These are phyloP conservation scores for Temnothorax unifasciatus DNA, from an alignment of 2,888 invertebrate species.

Conservation along the genomic window DNA sequence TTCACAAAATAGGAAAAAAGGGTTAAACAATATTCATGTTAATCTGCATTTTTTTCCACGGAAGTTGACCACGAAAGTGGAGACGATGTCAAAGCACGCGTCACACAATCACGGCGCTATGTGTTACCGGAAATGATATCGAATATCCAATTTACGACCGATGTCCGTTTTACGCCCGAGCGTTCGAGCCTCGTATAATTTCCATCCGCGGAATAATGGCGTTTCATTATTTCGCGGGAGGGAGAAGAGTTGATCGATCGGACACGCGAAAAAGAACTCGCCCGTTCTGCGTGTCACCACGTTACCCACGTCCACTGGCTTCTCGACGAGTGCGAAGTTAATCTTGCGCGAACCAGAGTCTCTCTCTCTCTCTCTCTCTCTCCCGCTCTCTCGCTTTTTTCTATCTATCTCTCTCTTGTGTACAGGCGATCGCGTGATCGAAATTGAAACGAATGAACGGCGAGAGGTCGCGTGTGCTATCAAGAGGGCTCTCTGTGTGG, in stretches of 20 bases:
- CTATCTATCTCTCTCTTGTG: not conserved
- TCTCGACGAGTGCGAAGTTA: conserved; percentile 25
- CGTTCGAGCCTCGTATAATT: conserved; percentile 37
- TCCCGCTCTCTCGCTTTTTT: not conserved
- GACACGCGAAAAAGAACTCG: not conserved
- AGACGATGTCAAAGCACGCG: not conserved
- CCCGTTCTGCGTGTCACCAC: not conserved
- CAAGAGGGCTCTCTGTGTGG: conserved; percentile 49
- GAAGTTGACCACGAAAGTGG: not conserved
- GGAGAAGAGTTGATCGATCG: not conserved
- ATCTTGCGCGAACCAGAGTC: conserved; percentile 37
- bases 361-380: not conserved
- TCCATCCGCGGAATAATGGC: conserved; percentile 29
- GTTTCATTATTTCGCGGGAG: conserved; percentile 8
- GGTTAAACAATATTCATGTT: not conserved
- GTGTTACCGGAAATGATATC: conserved; percentile 41
- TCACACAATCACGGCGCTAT: not conserved
- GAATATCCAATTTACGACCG: conserved; percentile 52
- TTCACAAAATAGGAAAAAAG: not conserved
- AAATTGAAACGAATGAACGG: conserved; percentile 59
- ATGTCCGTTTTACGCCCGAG: conserved; percentile 14
- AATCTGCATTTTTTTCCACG: not conserved
- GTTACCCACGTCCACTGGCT: not conserved
- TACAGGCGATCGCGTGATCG: conserved; percentile 52
- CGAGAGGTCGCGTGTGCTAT: conserved; percentile 59